These are phyloP conservation scores for Fragum whitleyi DNA, from an alignment of 2,888 invertebrate species.

Conservation along the genomic window DNA sequence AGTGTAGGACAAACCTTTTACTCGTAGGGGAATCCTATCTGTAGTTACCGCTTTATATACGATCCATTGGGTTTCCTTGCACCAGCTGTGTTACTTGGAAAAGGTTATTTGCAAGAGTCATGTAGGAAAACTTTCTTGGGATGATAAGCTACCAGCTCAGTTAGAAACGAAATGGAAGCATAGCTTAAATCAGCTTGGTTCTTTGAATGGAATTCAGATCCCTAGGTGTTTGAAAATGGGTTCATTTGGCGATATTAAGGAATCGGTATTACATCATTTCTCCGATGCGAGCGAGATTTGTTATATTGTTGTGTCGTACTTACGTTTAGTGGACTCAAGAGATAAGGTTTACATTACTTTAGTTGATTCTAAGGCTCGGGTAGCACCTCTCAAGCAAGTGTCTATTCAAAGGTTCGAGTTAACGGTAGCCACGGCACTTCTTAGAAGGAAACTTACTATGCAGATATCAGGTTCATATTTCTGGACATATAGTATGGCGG, in stretches of 20 bases:
- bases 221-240: conserved; percentile 48
- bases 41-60: conserved; percentile 45
- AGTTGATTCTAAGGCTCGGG: neutral
- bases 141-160: neutral
- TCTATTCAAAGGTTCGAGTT: neutral
- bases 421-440: no score
- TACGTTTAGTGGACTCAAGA: neutral
- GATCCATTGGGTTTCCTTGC: conserved; percentile 34
- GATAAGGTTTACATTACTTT: neutral
- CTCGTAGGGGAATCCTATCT: conserved; percentile 55
- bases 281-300: conserved; percentile 56
- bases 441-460: no score
- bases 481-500: conserved; percentile 46
- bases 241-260: neutral
- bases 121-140: no score
- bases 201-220: conserved; percentile 28
- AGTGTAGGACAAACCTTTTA: conserved; percentile 43
- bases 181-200: neutral
- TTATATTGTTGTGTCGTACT: conserved; percentile 50
- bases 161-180: neutral
- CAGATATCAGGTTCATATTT: neutral
- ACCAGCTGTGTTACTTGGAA: no score
- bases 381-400: neutral
- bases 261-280: conserved; percentile 47
- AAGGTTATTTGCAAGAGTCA: no score